Conservation (phyloP, 2,797 vertebrate species). For the Poeciliopsis infans region DNA sequence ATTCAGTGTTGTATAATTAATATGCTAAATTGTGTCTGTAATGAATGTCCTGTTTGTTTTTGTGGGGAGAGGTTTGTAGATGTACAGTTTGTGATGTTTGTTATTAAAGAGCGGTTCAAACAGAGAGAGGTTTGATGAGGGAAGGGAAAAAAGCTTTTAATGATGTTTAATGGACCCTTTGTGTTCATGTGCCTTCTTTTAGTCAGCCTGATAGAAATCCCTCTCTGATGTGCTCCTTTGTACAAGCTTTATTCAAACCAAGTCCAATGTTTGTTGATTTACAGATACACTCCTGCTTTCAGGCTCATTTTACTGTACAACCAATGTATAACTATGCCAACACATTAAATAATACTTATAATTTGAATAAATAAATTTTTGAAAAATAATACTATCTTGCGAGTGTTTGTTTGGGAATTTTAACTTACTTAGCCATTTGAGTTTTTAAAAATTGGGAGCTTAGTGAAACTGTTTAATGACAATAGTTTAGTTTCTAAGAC, state of each 20-base stretch:
- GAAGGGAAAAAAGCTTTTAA: constrained; percentile 33
- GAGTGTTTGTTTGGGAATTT: neutral
- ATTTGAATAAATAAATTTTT: constrained; percentile 66
- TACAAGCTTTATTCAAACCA: constrained; percentile 60
- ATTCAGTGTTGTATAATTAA: constrained; percentile 65
- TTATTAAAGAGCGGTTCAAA: constrained; percentile 48
- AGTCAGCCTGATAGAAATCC: constrained; percentile 41
- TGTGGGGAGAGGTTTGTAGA: constrained; percentile 31
- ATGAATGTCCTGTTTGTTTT: constrained; percentile 36
- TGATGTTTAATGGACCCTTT: constrained; percentile 21
- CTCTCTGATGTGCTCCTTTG: constrained; percentile 29
- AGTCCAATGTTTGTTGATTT: constrained; percentile 42
- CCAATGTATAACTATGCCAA: constrained; percentile 68
- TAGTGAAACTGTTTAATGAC: neutral
- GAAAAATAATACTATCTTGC: constrained; percentile 42
- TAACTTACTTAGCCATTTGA: neutral
- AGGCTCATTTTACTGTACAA: constrained; percentile 67
- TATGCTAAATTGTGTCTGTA: constrained; percentile 24
- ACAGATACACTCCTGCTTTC: constrained; percentile 61
- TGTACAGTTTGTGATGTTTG: constrained; percentile 63
- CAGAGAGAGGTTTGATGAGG: constrained; percentile 37
- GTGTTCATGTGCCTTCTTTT: constrained; percentile 68
- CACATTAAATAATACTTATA: constrained; percentile 68
- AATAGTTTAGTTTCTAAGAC: neutral
- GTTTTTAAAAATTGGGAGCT: neutral